A percentile compares a stretch with the other conserved stretches of the same genome.
These are phyloP conservation scores for Empidonax alnorum DNA, from an alignment of 2,113 vertebrate genomes.

Conservation along the genomic window DNA sequence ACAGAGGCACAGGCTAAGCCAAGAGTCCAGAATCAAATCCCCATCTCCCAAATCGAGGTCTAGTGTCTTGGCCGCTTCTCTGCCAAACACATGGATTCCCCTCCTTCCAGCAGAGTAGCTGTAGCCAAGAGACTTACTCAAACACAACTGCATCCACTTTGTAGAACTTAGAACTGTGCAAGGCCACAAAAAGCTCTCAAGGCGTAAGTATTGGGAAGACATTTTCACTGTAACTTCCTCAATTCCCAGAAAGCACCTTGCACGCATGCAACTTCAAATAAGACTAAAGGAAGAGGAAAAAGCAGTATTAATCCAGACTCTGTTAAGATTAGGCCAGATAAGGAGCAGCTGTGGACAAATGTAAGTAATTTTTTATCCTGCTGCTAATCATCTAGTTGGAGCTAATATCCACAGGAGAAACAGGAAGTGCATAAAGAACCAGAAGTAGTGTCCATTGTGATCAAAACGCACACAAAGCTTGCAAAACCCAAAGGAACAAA, in stretches of 20 bases:
- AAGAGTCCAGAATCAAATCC: not conserved
- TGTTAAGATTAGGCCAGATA: not conserved
- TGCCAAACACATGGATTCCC: not conserved
- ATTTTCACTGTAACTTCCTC: not conserved
- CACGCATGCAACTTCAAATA: not conserved
- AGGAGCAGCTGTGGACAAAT: not conserved
- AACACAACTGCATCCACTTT: not conserved
- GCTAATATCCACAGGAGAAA: not conserved
- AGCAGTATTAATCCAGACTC: not conserved
- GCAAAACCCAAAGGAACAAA: not conserved
- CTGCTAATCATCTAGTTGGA: not conserved
- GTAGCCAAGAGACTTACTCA: not conserved
- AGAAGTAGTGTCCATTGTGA: not conserved
- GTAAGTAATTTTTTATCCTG: not conserved
- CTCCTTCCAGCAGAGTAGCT: not conserved
- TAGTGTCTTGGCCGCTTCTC: not conserved
- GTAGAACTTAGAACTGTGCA: not conserved
- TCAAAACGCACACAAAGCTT: not conserved
- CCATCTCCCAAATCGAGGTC: not conserved
- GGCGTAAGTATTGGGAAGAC: not conserved
- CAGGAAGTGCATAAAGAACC: not conserved
- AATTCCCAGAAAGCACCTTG: not conserved
- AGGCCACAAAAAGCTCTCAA: not conserved
- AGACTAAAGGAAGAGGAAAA: not conserved
- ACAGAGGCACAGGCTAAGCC: not conserved